Conservation (phyloP, 2,888 invertebrate species). For the Cephus pygmeus region DNA sequence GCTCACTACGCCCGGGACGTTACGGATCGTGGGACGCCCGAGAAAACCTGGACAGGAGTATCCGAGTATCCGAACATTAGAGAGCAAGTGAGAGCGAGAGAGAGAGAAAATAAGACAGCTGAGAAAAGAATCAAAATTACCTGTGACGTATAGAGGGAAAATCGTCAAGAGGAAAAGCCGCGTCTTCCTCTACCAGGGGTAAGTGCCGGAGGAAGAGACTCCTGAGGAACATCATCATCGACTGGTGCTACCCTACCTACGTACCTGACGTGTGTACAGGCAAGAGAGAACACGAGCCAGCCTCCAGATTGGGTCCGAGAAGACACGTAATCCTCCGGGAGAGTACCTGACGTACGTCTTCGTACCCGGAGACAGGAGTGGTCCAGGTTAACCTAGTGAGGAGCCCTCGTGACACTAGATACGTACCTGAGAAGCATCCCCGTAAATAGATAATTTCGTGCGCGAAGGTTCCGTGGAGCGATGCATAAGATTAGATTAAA, state of each 20-base stretch:
- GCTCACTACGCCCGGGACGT: constrained; percentile 65
- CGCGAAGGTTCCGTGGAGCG: neutral
- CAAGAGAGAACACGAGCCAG: neutral
- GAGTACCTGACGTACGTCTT: too few species aligned
- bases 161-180: constrained; percentile 16
- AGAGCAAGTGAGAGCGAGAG: constrained; percentile 1
- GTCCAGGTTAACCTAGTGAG: neutral
- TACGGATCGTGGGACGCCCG: constrained; percentile 52
- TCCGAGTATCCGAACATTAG: constrained; percentile 13
- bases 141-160: constrained; percentile 12
- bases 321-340: neutral
- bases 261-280: neutral
- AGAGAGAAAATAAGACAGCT: neutral
- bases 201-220: neutral
- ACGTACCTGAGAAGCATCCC: neutral
- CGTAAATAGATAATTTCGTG: neutral
- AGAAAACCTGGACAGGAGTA: constrained; percentile 17
- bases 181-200: neutral
- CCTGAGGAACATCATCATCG: neutral
- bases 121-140: constrained; percentile 22
- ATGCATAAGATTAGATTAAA: constrained; percentile 41
- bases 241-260: neutral
- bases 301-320: neutral
- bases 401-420: neutral
- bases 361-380: neutral